Evolutionary conservation across 2,113 vertebrate genomes (phyloP).

Genomic region (Tragelaphus buxtoni): DNA sequence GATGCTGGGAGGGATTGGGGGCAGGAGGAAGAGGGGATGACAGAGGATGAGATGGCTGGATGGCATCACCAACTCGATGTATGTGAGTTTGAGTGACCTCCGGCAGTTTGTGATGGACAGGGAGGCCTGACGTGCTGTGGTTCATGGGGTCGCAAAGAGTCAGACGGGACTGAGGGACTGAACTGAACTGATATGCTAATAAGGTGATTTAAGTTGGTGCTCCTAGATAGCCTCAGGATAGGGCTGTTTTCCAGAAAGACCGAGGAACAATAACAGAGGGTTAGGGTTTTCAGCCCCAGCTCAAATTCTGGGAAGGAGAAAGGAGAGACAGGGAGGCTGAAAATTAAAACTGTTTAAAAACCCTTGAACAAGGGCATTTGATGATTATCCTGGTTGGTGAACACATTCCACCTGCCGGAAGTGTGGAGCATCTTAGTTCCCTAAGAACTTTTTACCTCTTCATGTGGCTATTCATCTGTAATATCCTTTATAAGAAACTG

Average conservation of each 20-base stretch:
- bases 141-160: no score
- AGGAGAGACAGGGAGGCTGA: neutral
- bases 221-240: neutral
- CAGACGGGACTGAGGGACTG: no score
- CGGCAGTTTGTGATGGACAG: no score
- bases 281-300: neutral
- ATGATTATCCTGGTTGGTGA: neutral
- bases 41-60: no score
- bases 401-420: neutral
- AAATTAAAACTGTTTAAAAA: neutral
- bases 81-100: no score
- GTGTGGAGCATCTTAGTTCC: neutral
- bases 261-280: neutral
- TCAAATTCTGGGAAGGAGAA: neutral
- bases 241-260: neutral
- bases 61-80: no score
- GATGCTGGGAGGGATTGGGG: no score
- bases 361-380: neutral
- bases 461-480: neutral
- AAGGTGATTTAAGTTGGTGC: neutral
- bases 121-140: no score
- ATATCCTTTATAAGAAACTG: neutral
- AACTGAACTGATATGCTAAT: neutral
- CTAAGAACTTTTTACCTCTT: neutral
- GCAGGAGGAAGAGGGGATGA: no score